Base-by-base conservation (phyloP, 2,797 vertebrate genomes). In the Sebastes trivittatus region DNA sequence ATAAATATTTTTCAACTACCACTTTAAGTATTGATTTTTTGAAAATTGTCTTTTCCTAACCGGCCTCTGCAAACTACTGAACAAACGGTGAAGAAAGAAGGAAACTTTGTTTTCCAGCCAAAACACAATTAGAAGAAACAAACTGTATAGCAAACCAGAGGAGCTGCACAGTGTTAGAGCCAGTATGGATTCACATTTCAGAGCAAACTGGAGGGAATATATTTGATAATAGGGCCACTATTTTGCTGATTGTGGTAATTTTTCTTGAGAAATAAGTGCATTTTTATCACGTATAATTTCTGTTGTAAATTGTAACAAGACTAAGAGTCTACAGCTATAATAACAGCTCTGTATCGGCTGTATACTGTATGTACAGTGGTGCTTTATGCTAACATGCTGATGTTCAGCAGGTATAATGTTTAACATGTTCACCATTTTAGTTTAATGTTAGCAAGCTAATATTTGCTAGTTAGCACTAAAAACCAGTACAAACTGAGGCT, bases 141-240 rank as follows among this genome's bases (percentile, higher is more conserved):
- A 20, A 13, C 6, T 29, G 36, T 30, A 14, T 1, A 36, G 16
- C 4, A 1, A 56, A 42, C 18, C 29, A 54, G 16, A 0, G 16
- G 1, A 32, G 36, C 20, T 14, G 32, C 2, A 18, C 29, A 30
- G n/a, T 16, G 1, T 0, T 38, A 13, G 7, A 7, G 18, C 0
- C 11, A 13, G 13, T 68, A 23, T 27, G 16, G 22, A 58, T 46
- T 32, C 1, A 61, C 1, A 38, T 38, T 62, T 55, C 54, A 3
- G 7, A 23, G 2, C 8, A 54, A 34, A 61, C 14, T 55, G 7
- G 10, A 18, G 25, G 7, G 6, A 20, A 49, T 49, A 18, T 27
- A 64, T 59, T 5, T 22, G 9, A 67, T 59, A 34, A 55, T 9
- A 54, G 1, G n/a, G 18, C 2, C 2, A 38, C 34, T 32, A 11